Conservation (phyloP, 2,113 vertebrate genomes). For the Eptesicus fuscus region DNA sequence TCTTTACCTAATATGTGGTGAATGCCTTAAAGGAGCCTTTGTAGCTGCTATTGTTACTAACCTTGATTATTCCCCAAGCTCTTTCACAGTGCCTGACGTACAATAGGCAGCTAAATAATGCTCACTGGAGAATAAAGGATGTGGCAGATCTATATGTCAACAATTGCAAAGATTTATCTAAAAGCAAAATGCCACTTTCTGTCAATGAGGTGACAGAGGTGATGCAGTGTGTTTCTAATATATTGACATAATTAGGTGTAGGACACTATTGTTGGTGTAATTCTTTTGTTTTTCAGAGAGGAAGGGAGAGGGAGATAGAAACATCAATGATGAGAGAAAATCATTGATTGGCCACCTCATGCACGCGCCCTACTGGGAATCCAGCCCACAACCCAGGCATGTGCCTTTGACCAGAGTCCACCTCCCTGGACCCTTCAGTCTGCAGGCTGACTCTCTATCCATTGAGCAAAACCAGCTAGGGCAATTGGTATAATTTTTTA, state of each 20-base stretch:
- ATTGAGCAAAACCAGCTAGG: no score
- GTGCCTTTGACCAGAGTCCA: no score
- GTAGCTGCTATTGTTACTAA: not conserved
- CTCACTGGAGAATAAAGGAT: not conserved
- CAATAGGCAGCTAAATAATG: not conserved
- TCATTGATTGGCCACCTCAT: no score
- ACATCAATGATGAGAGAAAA: no score
- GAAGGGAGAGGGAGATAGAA: no score
- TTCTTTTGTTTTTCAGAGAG: not conserved
- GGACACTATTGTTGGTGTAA: not conserved
- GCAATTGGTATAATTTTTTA: not conserved
- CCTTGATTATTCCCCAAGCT: not conserved
- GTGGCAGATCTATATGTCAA: not conserved
- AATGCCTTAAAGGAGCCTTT: not conserved
- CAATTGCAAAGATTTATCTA: not conserved
- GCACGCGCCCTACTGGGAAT: no score
- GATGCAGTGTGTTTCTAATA: slow-evolving; percentile 29
- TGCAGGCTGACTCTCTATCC: no score
- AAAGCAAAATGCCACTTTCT: slow-evolving; percentile 14
- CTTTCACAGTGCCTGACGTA: not conserved
- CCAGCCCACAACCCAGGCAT: no score
- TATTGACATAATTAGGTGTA: slow-evolving; percentile 41
- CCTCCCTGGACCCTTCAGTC: no score
- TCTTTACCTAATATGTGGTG: not conserved
- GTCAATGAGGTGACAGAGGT: slow-evolving; percentile 40